Base-by-base conservation (phyloP, 2,113 vertebrate genomes). In the Melierax canorus region DNA sequence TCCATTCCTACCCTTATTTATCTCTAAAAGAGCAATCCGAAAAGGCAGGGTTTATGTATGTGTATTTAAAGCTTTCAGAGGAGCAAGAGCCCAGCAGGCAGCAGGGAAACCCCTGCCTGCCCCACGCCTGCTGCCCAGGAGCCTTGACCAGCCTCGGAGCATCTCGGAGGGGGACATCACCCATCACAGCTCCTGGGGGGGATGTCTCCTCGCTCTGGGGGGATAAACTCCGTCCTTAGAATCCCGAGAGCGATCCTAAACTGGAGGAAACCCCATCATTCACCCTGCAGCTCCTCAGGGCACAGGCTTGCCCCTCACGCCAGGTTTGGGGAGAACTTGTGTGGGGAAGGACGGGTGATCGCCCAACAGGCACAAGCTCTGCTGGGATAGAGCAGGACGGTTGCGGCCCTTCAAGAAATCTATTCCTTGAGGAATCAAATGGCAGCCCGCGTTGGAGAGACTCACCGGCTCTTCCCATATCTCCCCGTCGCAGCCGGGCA, bases 261-360 rank as follows among this genome's bases (percentile, higher is more conserved):
- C 32, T 4, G 1, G 22, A 22, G 36, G 56, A 13, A 9, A 26
- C 20, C 16, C 63, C 26, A 4, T 24, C 27, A 1, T 45, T 34
- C 6, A 1, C 50, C 59, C 66, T 11, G 55, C 26, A 23, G 55
- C 24, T 74, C 55, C 55, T 14, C 60, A 9, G 32, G 55, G 51
- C 34, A 5, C 39, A 10, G 56, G 36, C 32, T 56, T 63, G 23
- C 36, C 50, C 18, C 55, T 15, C 15, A 14, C 50, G 26, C 19
- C 13, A 1, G 19, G 10, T n/a, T 23, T 60, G 69, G 45, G 45
- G 18, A 45, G 29, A 29, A 7, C 39, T 36, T 10, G 43, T 1
- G 0, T 4, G 29, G 34, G 43, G 64, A 46, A 45, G 41, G 32
- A 6, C 1, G 2, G 41, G 18, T 2, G 55, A 8, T 3, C 17